Conservation (phyloP, 2,113 vertebrate species). For the Glaucidium brasilianum region DNA sequence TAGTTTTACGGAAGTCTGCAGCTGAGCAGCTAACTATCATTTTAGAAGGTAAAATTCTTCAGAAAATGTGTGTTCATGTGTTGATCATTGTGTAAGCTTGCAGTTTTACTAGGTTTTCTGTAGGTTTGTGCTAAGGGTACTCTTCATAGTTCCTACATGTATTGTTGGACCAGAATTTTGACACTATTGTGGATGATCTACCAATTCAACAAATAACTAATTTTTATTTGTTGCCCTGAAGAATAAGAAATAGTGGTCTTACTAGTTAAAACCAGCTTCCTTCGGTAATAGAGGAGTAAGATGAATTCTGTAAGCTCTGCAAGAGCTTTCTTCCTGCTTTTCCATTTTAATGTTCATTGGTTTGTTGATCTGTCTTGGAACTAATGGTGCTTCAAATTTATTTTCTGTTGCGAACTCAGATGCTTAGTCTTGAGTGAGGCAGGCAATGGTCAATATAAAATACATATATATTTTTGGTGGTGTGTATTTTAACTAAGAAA, state of each 20-base stretch:
- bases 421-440: not conserved
- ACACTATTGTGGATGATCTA: not conserved
- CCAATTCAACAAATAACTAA: not conserved
- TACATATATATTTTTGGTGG: not conserved
- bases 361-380: not conserved
- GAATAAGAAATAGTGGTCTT: not conserved
- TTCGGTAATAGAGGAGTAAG: not conserved
- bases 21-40: slow-evolving; percentile 91
- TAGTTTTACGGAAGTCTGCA: slow-evolving; percentile 85
- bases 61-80: not conserved
- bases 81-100: not conserved
- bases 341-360: not conserved
- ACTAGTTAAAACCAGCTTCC: not conserved
- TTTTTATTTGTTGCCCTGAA: not conserved
- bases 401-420: not conserved
- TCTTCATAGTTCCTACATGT: not conserved
- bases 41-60: slow-evolving; percentile 83
- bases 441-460: not conserved
- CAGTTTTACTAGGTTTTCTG: not conserved
- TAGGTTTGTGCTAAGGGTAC: not conserved
- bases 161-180: not conserved
- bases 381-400: not conserved
- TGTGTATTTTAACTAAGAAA: not conserved
- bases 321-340: not conserved
- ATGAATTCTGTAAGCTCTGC: not conserved